Evolutionary conservation across 2,888 invertebrate species (phyloP).

Genomic region (Microctonus aethiopoides): DNA sequence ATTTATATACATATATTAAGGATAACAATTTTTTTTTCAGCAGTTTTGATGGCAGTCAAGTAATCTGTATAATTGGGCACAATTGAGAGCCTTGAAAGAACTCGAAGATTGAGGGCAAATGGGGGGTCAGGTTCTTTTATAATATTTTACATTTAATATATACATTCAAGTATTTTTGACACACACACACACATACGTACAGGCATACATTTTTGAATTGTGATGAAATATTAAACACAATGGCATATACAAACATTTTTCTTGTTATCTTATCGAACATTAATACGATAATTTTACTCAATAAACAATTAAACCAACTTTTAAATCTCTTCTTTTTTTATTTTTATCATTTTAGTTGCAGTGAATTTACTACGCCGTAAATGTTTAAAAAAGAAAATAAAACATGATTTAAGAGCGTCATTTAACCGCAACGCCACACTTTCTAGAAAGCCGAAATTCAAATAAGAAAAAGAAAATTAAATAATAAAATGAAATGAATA

Average conservation of each 20-base stretch:
- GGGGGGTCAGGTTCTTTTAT: constrained; percentile 36
- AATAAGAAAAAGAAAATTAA: not conserved
- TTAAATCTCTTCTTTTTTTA: not conserved
- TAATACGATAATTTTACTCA: not conserved
- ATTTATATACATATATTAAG: not conserved
- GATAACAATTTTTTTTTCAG: constrained; percentile 30
- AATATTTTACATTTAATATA: constrained; percentile 16
- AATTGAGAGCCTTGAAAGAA: constrained; percentile 48
- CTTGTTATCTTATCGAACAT: not conserved
- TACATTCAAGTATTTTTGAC: not conserved
- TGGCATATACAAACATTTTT: not conserved
- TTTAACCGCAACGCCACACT: not conserved
- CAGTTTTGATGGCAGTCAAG: constrained; percentile 48
- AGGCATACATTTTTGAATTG: too few relatives aligned
- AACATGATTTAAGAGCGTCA: not conserved
- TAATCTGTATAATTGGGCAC: constrained; percentile 43
- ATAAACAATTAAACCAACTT: not conserved
- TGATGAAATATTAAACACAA: too few relatives aligned
- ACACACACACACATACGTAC: constrained; percentile 1
- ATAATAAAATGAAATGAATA: not conserved
- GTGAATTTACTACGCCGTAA: not conserved
- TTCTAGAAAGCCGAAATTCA: not conserved
- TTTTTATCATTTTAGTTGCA: not conserved
- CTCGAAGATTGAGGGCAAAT: constrained; percentile 49
- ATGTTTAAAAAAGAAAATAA: not conserved